Conservation (phyloP, 2,113 vertebrate genomes). For the Python bivittatus region DNA sequence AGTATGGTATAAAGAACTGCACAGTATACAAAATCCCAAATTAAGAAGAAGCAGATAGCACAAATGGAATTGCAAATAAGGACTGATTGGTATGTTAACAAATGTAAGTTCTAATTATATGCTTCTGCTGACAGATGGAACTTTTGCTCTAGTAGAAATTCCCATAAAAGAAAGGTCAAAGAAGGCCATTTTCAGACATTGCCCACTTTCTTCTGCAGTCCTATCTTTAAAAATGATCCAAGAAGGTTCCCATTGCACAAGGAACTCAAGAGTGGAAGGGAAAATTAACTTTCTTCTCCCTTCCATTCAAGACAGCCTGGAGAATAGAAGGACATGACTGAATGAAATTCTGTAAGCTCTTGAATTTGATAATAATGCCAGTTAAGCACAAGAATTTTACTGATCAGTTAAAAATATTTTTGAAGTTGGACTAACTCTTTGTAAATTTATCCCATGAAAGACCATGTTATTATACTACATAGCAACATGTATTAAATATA, state of each 20-base stretch:
- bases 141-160: background rate
- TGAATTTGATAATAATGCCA: background rate
- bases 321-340: background rate
- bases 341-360: background rate
- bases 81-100: no score
- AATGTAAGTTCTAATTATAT: background rate
- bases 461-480: background rate
- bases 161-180: background rate
- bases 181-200: background rate
- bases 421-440: background rate
- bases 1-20: background rate
- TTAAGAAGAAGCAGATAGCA: background rate
- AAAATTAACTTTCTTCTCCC: background rate
- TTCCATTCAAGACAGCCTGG: background rate
- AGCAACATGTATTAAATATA: constrained; percentile 44
- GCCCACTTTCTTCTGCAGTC: background rate
- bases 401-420: background rate
- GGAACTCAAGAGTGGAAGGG: background rate
- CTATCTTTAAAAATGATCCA: background rate
- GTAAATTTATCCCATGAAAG: background rate
- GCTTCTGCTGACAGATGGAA: background rate
- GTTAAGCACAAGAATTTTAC: background rate
- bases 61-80: background rate
- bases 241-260: background rate
- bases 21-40: background rate